Percentiles rank a stretch among this genome's conserved stretches.
Evolutionary conservation across 1,140 invertebrate genomes (phyloP).

Genomic region (Panagrolaimus sp.): DNA sequence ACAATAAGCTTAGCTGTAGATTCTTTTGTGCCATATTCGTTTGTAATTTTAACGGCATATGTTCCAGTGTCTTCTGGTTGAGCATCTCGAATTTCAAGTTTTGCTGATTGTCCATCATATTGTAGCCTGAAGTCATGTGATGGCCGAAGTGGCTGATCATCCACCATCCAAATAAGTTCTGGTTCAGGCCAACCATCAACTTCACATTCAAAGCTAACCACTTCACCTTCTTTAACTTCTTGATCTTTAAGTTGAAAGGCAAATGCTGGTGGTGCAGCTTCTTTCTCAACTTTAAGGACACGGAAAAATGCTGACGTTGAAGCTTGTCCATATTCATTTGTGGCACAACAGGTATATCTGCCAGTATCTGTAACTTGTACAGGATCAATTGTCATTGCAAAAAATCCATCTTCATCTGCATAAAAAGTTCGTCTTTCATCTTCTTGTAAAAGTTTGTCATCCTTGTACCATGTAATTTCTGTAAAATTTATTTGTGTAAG

Average conservation of each 20-base stretch:
- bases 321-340: constrained; percentile 57
- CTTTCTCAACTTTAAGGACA: constrained; percentile 54
- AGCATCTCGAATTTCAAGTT: constrained; percentile 53
- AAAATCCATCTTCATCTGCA: constrained; percentile 72
- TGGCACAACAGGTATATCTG: constrained; percentile 76
- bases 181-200: constrained; percentile 58
- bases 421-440: constrained; percentile 71
- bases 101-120: constrained; percentile 56
- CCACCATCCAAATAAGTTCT: constrained; percentile 41
- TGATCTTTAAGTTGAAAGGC: constrained; percentile 42
- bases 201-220: constrained; percentile 56
- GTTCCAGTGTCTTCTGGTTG: constrained; percentile 56
- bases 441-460: constrained; percentile 70
- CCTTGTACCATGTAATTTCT: constrained; percentile 69
- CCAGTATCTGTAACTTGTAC: constrained; percentile 74
- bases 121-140: constrained; percentile 54
- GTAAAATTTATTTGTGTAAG: constrained; percentile 21
- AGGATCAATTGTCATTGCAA: constrained; percentile 81
- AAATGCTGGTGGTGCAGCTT: constrained; percentile 52
- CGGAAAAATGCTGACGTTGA: constrained; percentile 58
- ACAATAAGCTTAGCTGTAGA: constrained; percentile 45
- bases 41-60: constrained; percentile 53
- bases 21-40: constrained; percentile 49
- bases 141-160: constrained; percentile 57
- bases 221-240: constrained; percentile 54